Base-by-base conservation (phyloP, 2,797 vertebrate genomes). In the Meriones psammophilus region DNA sequence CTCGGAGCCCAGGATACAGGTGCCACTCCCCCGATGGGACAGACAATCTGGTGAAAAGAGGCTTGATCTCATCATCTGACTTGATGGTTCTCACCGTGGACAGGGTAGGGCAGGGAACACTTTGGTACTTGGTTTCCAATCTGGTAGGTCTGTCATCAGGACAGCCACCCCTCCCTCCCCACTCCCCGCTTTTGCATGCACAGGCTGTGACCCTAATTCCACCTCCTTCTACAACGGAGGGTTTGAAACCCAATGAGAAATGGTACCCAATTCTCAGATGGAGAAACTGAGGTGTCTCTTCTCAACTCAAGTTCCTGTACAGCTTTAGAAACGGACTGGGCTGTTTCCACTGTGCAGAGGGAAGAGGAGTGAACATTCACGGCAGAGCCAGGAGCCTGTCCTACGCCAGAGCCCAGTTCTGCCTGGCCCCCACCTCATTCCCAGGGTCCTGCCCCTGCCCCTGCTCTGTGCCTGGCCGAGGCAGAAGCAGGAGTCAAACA, bases 191-290 rank as follows among this genome's bases (percentile, higher is more conserved):
- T 28, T 30, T 33, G n/a, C 36, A 58, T 1, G 1, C 42, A 50
- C 7, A 62, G 76, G 64, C 88, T 77, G 39, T 50, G 62, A 9
- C 76, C 71, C 83, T 62, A 18, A 26, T 3, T 1, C 64, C 84
- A 64, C 42, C 20, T 79, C 56, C 30, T 68, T 50, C 88, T n/a
- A 60, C 81, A 50, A 36, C 24, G 30, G 64, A 85, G 54, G 39
- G 64, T 0, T 54, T 66, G 24, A 87, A 96, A 84, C 28, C 50
- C 33, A 26, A 33, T 12, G 22, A 74, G 30, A 28, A 58, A 71
- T 22, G 33, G 28, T 39, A 9, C n/a, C 80, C 56, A 39, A 74
- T 80, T 93, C 76, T 93, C 92, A 95, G 64, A 68, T 15, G 22
- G 26, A 68, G 54, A 96, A 89, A 84, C 60, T 13, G 60, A 87